Evolutionary conservation across 2,888 invertebrate genomes (phyloP).

Genomic region (Sclerodermus sp.): DNA sequence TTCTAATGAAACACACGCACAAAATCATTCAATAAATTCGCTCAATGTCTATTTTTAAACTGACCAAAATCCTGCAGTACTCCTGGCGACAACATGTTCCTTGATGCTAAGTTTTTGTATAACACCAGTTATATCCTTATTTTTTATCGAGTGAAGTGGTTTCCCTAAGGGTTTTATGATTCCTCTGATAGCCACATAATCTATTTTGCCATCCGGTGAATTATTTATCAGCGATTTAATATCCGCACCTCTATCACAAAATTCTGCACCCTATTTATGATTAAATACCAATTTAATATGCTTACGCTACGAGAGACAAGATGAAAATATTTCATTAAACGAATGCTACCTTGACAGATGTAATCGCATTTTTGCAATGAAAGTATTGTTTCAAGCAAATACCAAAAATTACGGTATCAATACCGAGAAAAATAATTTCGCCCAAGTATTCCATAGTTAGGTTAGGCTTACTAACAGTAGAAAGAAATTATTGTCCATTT

Average conservation of each 20-base stretch:
- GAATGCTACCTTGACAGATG: constrained; percentile 68
- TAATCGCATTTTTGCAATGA: constrained; percentile 72
- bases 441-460: constrained; percentile 74
- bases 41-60: not conserved
- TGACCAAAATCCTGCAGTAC: constrained; percentile 81
- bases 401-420: constrained; percentile 75
- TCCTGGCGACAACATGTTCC: constrained; percentile 81
- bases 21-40: not conserved
- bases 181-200: constrained; percentile 77
- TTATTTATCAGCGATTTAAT: constrained; percentile 66
- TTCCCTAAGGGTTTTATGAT: constrained; percentile 75
- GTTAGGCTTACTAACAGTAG: constrained; percentile 29
- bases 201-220: constrained; percentile 67
- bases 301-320: no score
- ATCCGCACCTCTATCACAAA: constrained; percentile 68
- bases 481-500: constrained; percentile 12
- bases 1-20: not conserved
- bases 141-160: constrained; percentile 74
- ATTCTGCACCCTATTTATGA: constrained; percentile 66
- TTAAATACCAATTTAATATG: constrained; percentile 15
- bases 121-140: constrained; percentile 74
- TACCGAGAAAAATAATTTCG: constrained; percentile 73
- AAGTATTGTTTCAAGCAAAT: constrained; percentile 75
- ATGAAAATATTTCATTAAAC: constrained; percentile 3
- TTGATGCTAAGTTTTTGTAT: constrained; percentile 78